Percentiles rank a stretch among this genome's conserved stretches.
phyloP scores from a whole-genome alignment of 2,113 vertebrate genomes.

The Notarius quadriscutis region DNA sequence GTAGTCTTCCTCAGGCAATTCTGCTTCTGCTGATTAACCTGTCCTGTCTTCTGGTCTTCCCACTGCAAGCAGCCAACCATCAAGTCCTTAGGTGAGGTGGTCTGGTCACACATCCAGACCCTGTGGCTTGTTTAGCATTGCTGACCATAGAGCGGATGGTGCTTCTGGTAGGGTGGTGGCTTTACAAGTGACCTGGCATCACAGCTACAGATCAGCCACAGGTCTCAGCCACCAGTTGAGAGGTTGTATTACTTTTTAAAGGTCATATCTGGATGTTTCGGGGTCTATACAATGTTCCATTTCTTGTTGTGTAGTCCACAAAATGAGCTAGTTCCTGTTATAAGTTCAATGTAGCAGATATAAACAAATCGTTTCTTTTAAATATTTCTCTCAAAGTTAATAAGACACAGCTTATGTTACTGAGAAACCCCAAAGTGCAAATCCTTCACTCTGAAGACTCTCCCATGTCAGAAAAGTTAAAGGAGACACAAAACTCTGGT shows the following conservation, averaged over 20 bases:
- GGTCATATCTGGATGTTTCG: not conserved
- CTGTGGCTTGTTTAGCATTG: not conserved
- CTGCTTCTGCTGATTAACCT: not conserved
- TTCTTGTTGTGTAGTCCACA: not conserved
- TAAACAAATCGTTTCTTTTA: too few relatives aligned
- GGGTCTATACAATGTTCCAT: not conserved
- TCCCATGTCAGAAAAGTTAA: not conserved
- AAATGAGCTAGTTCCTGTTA: not conserved
- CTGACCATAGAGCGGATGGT: not conserved
- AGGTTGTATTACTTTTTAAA: not conserved
- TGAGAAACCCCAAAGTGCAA: not conserved
- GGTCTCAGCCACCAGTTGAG: not conserved
- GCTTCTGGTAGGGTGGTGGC: not conserved
- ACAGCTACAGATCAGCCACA: not conserved
- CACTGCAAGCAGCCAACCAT: not conserved
- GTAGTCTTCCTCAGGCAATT: not conserved
- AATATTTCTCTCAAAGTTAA: too few relatives aligned
- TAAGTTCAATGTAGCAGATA: not conserved
- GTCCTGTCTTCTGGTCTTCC: not conserved
- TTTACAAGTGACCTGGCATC: not conserved
- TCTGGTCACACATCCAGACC: not conserved
- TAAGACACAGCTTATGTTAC: not conserved
- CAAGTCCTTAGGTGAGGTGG: not conserved
- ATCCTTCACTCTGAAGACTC: too few relatives aligned
- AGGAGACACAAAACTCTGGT: not conserved